Conservation (phyloP, 2,888 invertebrate genomes). For the Drosophila nr. medialis region DNA sequence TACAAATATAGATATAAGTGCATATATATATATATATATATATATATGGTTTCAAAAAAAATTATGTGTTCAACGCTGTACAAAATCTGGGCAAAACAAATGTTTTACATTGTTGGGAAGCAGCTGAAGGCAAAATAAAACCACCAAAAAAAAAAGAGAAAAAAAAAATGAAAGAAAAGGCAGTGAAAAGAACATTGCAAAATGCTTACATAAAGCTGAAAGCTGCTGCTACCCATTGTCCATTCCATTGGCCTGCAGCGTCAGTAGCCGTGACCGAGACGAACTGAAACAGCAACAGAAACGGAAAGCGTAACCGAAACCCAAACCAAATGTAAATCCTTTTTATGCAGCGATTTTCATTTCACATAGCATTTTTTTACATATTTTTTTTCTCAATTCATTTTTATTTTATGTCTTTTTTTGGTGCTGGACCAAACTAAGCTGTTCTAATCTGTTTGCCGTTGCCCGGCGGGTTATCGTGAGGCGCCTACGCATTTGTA, state of each 20-base stretch:
- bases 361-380: conserved; percentile 31
- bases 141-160: background rate
- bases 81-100: conserved; percentile 71
- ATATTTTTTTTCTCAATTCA: conserved; percentile 23
- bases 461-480: conserved; percentile 41
- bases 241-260: conserved; percentile 67
- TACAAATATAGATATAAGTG: conserved; percentile 2
- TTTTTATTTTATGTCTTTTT: conserved; percentile 23
- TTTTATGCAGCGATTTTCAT: conserved; percentile 64
- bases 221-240: conserved; percentile 46
- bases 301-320: conserved; percentile 33
- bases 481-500: conserved; percentile 13
- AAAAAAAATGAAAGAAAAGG: background rate
- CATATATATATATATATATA: conserved; percentile 7
- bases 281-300: conserved; percentile 37
- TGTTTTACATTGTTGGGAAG: conserved; percentile 72
- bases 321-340: conserved; percentile 56
- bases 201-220: conserved; percentile 43
- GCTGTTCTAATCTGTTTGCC: conserved; percentile 76
- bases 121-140: conserved; percentile 25
- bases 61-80: conserved; percentile 60
- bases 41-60: conserved; percentile 38
- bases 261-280: conserved; percentile 65
- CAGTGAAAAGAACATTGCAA: conserved; percentile 46
- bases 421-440: conserved; percentile 46